phyloP scores from a whole-genome alignment of 2,113 vertebrate genomes.

The Pontoporia blainvillei region DNA sequence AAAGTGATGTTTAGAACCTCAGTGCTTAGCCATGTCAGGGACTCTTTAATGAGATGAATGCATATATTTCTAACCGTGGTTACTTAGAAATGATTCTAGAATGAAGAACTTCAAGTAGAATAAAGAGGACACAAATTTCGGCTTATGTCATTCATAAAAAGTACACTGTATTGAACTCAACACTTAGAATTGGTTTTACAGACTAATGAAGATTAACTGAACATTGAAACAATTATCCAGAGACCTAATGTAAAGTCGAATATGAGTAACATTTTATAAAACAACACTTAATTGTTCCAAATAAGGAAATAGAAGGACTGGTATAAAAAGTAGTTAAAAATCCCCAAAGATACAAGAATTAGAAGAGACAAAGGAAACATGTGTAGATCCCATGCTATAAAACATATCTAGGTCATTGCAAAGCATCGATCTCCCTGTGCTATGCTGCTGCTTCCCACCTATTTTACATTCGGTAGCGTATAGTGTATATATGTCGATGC shows the following conservation, averaged over 20 bases:
- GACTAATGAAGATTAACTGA: slow-evolving; percentile 4
- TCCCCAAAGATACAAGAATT: not conserved
- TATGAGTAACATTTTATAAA: not conserved
- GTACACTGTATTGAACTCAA: not conserved
- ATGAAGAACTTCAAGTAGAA: not conserved
- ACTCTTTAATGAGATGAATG: slow-evolving; percentile 1
- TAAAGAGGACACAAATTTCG: not conserved
- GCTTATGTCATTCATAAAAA: not conserved
- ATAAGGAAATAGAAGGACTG: not conserved
- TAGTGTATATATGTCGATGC: too few relatives aligned
- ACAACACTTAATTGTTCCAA: not conserved
- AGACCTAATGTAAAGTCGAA: not conserved
- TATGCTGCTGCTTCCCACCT: too few relatives aligned
- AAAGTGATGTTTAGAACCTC: slow-evolving; percentile 4
- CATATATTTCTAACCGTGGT: slow-evolving; percentile 2
- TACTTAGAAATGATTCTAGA: not conserved
- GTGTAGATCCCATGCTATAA: not conserved
- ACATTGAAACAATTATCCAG: not conserved
- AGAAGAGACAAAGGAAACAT: not conserved
- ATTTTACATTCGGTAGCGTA: too few relatives aligned
- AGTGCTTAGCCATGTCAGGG: not conserved
- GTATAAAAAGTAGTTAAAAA: not conserved
- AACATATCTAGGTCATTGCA: not conserved
- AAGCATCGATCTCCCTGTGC: too few relatives aligned
- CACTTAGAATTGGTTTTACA: not conserved